Evolutionary conservation across 92 coral and sea anemone species (phyloP).

Genomic region (Actinostola sp.): DNA sequence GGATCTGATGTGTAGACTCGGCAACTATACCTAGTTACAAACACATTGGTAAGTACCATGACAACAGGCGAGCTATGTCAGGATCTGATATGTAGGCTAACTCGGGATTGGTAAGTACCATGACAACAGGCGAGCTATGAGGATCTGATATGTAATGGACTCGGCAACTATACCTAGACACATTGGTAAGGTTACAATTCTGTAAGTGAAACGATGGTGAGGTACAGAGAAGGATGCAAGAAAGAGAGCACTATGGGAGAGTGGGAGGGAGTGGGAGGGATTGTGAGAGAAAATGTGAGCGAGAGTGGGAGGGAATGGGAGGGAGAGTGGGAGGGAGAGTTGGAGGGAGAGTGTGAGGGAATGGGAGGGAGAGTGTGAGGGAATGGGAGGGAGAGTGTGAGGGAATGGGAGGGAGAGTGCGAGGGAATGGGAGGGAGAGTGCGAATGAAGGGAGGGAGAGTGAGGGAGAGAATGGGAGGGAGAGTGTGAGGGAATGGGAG

Average conservation of each 20-base stretch:
- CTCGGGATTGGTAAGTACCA: conserved; percentile 42
- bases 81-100: conserved; percentile 78
- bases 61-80: conserved; percentile 64
- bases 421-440: neutral
- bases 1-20: too few species aligned
- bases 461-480: neutral
- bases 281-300: neutral
- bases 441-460: neutral
- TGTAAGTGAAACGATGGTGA: too few species aligned
- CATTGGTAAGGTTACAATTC: too few species aligned
- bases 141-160: too few species aligned
- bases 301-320: neutral
- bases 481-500: neutral
- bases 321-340: neutral
- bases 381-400: neutral
- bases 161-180: too few species aligned
- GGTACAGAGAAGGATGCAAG: too few species aligned
- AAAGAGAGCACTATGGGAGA: too few species aligned
- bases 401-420: neutral
- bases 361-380: neutral
- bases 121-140: too few species aligned
- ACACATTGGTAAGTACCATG: conserved; percentile 85
- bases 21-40: too few species aligned
- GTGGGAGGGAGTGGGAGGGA: neutral
- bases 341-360: neutral